Conservation (phyloP, 2,888 invertebrate genomes). For the Philaethria dido region DNA sequence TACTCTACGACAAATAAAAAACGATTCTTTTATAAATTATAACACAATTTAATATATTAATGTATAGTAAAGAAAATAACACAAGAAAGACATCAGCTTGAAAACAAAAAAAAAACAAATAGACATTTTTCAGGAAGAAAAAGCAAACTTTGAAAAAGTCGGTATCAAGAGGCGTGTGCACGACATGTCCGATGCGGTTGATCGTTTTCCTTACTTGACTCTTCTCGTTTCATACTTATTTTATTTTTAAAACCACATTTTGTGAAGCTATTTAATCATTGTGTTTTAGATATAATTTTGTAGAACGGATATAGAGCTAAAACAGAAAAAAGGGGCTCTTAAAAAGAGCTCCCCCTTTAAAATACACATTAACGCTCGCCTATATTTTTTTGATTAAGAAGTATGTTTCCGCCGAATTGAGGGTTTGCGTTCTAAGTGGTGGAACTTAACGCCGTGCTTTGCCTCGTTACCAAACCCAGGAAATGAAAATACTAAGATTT, state of each 20-base stretch:
- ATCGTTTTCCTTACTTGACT: conserved; percentile 34
- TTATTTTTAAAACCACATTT: neutral
- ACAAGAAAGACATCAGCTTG: conserved; percentile 15
- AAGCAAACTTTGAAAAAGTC: conserved; percentile 32
- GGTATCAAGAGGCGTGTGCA: conserved; percentile 33
- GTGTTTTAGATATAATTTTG: neutral
- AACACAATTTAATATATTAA: neutral
- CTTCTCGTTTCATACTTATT: conserved; percentile 18
- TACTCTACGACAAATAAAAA: neutral
- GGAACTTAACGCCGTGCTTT: no score
- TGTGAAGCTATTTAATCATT: neutral
- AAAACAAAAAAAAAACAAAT: conserved; percentile 22
- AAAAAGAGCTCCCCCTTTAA: no score
- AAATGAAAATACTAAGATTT: no score
- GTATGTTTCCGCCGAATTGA: no score
- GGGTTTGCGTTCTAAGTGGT: no score
- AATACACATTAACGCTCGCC: no score
- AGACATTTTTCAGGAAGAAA: conserved; percentile 24
- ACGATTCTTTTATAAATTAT: neutral
- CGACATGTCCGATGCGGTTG: conserved; percentile 29
- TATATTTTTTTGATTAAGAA: no score
- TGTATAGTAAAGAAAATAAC: neutral
- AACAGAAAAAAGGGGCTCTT: no score
- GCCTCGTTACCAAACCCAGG: no score
- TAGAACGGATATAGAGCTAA: no score